These are phyloP conservation scores for Tipula vernalis DNA, from an alignment of 2,888 invertebrate species.

Conservation along the genomic window DNA sequence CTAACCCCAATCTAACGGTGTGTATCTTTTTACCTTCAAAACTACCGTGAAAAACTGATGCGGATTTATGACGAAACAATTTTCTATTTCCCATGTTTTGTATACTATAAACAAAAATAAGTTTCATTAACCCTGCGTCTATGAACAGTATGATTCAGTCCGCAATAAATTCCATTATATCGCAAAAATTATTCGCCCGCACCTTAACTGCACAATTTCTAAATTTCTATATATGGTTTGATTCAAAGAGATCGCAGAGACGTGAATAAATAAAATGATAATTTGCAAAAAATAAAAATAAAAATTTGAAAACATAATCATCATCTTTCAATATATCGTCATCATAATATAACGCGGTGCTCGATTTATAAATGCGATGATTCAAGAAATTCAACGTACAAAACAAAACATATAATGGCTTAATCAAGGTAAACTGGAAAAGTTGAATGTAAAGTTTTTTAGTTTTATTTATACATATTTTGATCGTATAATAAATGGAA, in stretches of 20 bases:
- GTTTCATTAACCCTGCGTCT: too few species aligned
- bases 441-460: not conserved
- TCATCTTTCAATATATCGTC: not conserved
- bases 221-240: not conserved
- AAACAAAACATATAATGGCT: not conserved
- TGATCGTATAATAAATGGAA: not conserved
- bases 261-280: not conserved
- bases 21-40: too few species aligned
- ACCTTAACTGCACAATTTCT: not conserved
- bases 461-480: not conserved
- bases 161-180: not conserved
- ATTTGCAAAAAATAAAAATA: not conserved
- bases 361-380: not conserved
- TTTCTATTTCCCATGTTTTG: too few species aligned
- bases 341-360: not conserved
- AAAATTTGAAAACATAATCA: not conserved
- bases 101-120: too few species aligned
- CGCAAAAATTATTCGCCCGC: not conserved
- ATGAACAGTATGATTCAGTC: not conserved
- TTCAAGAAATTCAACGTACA: not conserved
- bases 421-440: constrained; percentile 4
- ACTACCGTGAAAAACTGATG: too few species aligned
- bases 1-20: too few species aligned
- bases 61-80: too few species aligned
- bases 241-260: not conserved